phyloP scores from a whole-genome alignment of 1,140 invertebrate species.

The Dendrolimus punctatus region DNA sequence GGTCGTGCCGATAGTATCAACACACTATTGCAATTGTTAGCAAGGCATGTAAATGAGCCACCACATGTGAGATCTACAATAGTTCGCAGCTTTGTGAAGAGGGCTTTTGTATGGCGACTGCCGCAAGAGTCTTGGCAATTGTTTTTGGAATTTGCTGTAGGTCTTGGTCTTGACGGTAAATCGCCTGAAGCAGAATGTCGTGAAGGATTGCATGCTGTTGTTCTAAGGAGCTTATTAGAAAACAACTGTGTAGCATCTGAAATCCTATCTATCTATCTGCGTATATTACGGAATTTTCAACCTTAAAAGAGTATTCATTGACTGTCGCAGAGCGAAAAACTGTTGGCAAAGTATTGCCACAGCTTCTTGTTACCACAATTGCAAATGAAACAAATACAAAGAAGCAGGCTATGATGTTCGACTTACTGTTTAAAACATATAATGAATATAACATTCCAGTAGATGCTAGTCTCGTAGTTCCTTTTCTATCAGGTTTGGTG shows the following conservation, averaged over 20 bases:
- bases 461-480: no score
- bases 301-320: constrained; percentile 33
- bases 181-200: constrained; percentile 17
- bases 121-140: constrained; percentile 27
- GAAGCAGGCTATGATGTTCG: neutral
- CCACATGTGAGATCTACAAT: constrained; percentile 32
- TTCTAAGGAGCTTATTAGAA: constrained; percentile 29
- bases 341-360: constrained; percentile 7
- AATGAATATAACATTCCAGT: no score
- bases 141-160: constrained; percentile 30
- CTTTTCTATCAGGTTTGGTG: no score
- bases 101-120: constrained; percentile 34
- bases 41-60: constrained; percentile 34
- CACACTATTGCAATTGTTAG: constrained; percentile 30
- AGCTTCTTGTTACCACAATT: constrained; percentile 14
- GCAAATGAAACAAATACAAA: constrained; percentile 1
- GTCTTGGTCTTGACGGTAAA: constrained; percentile 33
- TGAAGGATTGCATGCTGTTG: constrained; percentile 41
- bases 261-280: constrained; percentile 12
- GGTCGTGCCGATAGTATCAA: constrained; percentile 24
- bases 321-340: constrained; percentile 19
- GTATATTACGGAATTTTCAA: constrained; percentile 31
- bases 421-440: neutral
- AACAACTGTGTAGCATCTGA: constrained; percentile 7
- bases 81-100: constrained; percentile 41